phyloP scores from a whole-genome alignment of 2,888 invertebrate species.

The Euplexia lucipara region DNA sequence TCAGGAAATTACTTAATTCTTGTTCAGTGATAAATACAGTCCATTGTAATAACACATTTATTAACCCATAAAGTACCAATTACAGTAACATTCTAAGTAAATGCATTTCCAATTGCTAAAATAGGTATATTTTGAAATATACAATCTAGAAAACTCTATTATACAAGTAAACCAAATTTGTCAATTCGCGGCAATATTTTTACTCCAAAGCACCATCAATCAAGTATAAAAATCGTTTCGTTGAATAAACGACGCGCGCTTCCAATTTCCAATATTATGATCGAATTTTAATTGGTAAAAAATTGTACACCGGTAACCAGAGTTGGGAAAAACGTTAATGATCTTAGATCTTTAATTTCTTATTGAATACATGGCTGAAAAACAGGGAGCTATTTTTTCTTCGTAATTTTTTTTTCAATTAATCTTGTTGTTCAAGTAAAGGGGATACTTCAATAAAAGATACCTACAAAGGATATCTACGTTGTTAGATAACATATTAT shows the following conservation, averaged over 20 bases:
- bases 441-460: too few species aligned
- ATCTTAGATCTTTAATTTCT: constrained; percentile 14
- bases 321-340: neutral
- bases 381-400: neutral
- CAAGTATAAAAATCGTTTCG: constrained; percentile 72
- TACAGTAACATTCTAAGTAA: neutral
- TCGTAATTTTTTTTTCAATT: too few species aligned
- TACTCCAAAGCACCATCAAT: constrained; percentile 72
- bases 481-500: too few species aligned
- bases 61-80: neutral
- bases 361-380: constrained; percentile 8
- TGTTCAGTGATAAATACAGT: too few species aligned
- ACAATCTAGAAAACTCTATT: constrained; percentile 42
- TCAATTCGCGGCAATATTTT: constrained; percentile 63
- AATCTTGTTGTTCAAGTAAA: too few species aligned
- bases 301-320: constrained; percentile 11
- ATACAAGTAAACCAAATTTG: constrained; percentile 64
- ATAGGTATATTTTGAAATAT: constrained; percentile 26
- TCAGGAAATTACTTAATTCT: too few species aligned
- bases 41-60: too few species aligned
- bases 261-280: constrained; percentile 57
- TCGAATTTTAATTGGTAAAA: constrained; percentile 68
- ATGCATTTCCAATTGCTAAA: neutral
- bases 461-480: too few species aligned
- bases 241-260: constrained; percentile 63